Base-by-base conservation (phyloP, 2,113 vertebrate species). In the Hypomesus transpacificus region DNA sequence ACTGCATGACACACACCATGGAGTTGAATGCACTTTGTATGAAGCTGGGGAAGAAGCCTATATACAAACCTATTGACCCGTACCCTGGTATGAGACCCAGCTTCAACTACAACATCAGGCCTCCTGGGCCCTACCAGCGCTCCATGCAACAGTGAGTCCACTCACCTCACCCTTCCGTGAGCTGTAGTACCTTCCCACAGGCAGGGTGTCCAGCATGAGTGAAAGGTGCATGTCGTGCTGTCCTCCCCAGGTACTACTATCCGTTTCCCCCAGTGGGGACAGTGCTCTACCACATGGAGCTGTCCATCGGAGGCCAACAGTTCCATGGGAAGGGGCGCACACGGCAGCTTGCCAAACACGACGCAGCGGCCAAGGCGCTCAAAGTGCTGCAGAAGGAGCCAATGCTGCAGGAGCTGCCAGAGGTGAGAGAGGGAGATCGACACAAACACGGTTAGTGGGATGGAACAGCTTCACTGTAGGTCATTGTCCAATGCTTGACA, bases 281-380 rank as follows among this genome's bases (percentile, higher is more conserved):
- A 68, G 91, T 97, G 83, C 83, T 97, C 76, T 98, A 98, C 87
- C 95, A 98, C 90, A 96, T 98, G 82, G 97, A 99, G 85, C 94
- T 99, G 76, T 96, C 94, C 60, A 93, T 99, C 66, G 97, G 97
- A 80, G 95, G 95, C 82, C 97, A 98, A 85, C 96, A 96, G 72
- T 99, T 99, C 85, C 91, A 94, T 24, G 97, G 97, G 66, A 98
- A 98, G 88, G 97, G 97, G 81, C 95, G 96, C 86, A 96, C 96
- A 18, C 92, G 96, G 76, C 96, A 98, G 87, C 90, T 95, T 65
- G 95, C 95, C 53, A 98, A 98, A 81, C 95, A 99, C 0, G 96
- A 98, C 1, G 97, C 96, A 75, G 94, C 97, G 84, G 92, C 94
- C 31, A 98, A 96, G 87, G 97, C 97, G 65, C 85, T 99, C 80